Conservation (phyloP, 2,888 invertebrate genomes). For the Andrena bucephala region DNA sequence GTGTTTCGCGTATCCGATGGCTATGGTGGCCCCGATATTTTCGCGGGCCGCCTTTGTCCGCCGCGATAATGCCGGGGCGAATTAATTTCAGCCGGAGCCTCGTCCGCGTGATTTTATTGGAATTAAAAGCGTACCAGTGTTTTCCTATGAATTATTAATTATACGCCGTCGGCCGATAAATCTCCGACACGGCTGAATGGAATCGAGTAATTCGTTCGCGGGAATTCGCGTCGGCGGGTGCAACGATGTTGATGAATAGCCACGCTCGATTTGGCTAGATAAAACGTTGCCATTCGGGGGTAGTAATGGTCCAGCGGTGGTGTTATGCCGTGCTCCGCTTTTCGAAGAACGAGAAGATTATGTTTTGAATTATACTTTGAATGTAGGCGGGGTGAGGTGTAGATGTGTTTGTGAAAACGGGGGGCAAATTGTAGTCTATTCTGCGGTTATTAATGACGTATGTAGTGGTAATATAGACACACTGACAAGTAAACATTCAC, state of each 20-base stretch:
- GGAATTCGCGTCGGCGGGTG: not conserved
- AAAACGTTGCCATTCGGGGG: conserved; percentile 22
- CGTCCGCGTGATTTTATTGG: conserved; percentile 47
- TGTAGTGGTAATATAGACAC: too few species aligned
- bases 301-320: conserved; percentile 1
- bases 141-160: conserved; percentile 68
- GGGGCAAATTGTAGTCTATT: too few species aligned
- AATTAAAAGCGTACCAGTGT: not conserved
- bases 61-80: conserved; percentile 1
- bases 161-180: conserved; percentile 9
- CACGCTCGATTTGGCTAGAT: conserved; percentile 13
- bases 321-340: not conserved
- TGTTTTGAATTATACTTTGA: not conserved
- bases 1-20: not conserved
- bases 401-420: too few species aligned
- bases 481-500: too few species aligned
- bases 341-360: not conserved
- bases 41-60: not conserved
- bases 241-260: conserved; percentile 31
- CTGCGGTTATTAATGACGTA: too few species aligned
- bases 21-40: not conserved
- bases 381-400: too few species aligned
- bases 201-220: conserved; percentile 47
- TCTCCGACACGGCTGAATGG: not conserved
- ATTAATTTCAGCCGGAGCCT: conserved; percentile 52